These are phyloP conservation scores for Anoplolepis gracilipes DNA, from an alignment of 1,140 invertebrate species.

Conservation along the genomic window DNA sequence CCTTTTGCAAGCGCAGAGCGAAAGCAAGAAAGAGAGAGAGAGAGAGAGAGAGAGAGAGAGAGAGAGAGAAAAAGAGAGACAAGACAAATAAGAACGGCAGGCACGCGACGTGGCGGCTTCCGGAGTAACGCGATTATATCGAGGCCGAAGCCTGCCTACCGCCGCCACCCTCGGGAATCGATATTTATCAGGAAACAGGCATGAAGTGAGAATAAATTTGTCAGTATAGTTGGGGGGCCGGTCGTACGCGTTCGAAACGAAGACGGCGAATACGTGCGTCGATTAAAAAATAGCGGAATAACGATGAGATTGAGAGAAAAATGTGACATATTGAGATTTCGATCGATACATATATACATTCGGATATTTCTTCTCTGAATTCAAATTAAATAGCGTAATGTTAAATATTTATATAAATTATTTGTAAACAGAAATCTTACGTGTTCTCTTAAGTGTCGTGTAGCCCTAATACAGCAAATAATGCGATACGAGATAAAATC, in stretches of 20 bases:
- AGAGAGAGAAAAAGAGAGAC: no score
- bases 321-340: neutral
- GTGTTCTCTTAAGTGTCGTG: no score
- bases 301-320: slow-evolving; percentile 24
- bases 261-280: slow-evolving; percentile 38
- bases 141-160: slow-evolving; percentile 52
- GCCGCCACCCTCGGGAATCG: slow-evolving; percentile 67
- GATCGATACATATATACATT: neutral
- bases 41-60: no score
- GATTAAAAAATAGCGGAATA: slow-evolving; percentile 60
- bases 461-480: no score
- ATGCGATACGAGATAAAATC: no score
- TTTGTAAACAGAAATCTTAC: no score
- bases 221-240: slow-evolving; percentile 73
- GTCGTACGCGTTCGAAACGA: slow-evolving; percentile 35
- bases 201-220: slow-evolving; percentile 78
- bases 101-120: slow-evolving; percentile 72
- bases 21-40: no score
- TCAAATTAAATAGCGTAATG: no score
- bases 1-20: slow-evolving; percentile 30
- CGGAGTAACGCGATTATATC: slow-evolving; percentile 79
- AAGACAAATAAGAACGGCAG: slow-evolving; percentile 70
- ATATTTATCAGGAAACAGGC: slow-evolving; percentile 70
- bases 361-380: no score
- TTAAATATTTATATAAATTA: no score